Conservation (phyloP, 37 sponge, comb jelly and placozoan genomes). For the Sycon ciliatum region DNA sequence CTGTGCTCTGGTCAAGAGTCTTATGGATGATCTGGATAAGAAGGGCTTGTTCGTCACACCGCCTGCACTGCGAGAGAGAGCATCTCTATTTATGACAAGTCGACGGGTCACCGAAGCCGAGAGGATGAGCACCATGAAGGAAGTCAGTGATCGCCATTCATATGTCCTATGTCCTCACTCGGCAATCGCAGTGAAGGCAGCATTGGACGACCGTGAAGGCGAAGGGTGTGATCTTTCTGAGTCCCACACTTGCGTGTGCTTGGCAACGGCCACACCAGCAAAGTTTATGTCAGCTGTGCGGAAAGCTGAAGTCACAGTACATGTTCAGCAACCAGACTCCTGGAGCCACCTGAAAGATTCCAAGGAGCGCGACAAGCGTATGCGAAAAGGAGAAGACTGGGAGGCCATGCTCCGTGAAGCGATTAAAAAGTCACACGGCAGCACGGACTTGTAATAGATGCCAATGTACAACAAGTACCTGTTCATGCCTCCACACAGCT, state of each 20-base stretch:
- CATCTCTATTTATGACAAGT: not conserved
- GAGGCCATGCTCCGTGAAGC: constrained; percentile 24
- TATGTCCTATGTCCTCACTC: constrained; percentile 62
- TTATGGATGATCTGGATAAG: not conserved
- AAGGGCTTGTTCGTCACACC: not conserved
- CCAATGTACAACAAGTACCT: too few relatives aligned
- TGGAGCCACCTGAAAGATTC: too few relatives aligned
- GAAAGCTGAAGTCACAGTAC: constrained; percentile 22
- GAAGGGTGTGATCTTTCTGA: too few relatives aligned
- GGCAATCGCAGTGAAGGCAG: constrained; percentile 32
- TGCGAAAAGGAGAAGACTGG: constrained; percentile 55
- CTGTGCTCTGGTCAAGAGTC: not conserved
- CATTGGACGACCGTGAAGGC: not conserved
- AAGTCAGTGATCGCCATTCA: constrained; percentile 18
- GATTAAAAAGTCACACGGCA: too few relatives aligned
- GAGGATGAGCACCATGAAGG: constrained; percentile 20
- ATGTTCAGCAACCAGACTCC: too few relatives aligned
- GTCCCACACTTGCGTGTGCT: constrained; percentile 19
- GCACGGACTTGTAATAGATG: too few relatives aligned
- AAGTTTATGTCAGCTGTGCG: constrained; percentile 44
- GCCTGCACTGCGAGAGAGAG: not conserved
- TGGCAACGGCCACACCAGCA: constrained; percentile 46
- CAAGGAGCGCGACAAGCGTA: too few relatives aligned
- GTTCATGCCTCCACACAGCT: too few relatives aligned
- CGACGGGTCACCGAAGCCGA: constrained; percentile 15